These are phyloP conservation scores for Scaptomyza polygonia DNA, from an alignment of 2,888 invertebrate genomes.

Conservation along the genomic window DNA sequence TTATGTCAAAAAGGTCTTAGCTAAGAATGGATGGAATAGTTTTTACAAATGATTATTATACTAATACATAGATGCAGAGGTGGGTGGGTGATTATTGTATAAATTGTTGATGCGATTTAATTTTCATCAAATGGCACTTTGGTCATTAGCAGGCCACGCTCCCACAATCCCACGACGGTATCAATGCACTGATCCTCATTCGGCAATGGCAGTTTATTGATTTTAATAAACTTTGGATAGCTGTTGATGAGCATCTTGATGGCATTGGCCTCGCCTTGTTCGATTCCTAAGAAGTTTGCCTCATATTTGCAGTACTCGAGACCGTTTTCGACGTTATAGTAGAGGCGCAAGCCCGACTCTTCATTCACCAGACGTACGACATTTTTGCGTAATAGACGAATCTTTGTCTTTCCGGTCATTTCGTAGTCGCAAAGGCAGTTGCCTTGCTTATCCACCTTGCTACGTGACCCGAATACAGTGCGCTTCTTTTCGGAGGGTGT, in stretches of 20 bases:
- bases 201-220: slow-evolving; percentile 89
- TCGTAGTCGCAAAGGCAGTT: slow-evolving; percentile 73
- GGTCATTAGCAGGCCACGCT: slow-evolving; percentile 91
- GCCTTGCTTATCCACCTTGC: slow-evolving; percentile 87
- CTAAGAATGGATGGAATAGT: neutral
- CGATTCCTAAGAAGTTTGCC: slow-evolving; percentile 90
- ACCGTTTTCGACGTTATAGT: slow-evolving; percentile 94
- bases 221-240: slow-evolving; percentile 91
- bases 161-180: slow-evolving; percentile 91
- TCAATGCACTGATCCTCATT: slow-evolving; percentile 88
- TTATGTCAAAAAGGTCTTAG: neutral
- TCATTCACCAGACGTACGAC: slow-evolving; percentile 88
- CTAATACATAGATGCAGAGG: neutral
- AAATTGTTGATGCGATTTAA: neutral
- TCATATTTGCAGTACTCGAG: slow-evolving; percentile 93
- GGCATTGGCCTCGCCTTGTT: slow-evolving; percentile 88
- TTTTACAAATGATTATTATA: neutral
- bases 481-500: slow-evolving; percentile 88
- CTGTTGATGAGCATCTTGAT: slow-evolving; percentile 89
- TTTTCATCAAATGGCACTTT: slow-evolving; percentile 74
- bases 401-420: slow-evolving; percentile 85
- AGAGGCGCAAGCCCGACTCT: slow-evolving; percentile 86
- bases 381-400: slow-evolving; percentile 87
- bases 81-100: neutral
- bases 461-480: slow-evolving; percentile 90